A percentile compares a stretch with the other conserved stretches of the same genome.
Evolutionary conservation across 1,140 invertebrate species (phyloP).

Genomic region (Drosophila takahashii): DNA sequence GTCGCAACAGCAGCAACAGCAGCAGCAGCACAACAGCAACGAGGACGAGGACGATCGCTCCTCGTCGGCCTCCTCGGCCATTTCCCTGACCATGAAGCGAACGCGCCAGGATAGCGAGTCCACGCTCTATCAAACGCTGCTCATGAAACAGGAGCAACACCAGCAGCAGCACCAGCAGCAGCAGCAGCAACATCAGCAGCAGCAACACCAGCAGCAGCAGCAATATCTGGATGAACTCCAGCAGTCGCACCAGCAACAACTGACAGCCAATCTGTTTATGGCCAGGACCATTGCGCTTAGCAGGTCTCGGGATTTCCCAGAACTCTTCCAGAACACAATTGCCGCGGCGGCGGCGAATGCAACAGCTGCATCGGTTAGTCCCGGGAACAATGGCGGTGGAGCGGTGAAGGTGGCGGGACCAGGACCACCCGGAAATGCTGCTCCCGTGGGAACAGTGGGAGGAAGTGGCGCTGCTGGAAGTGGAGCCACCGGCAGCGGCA

Average conservation of each 20-base stretch:
- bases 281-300: constrained; percentile 76
- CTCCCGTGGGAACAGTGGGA: constrained; percentile 38
- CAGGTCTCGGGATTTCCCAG: constrained; percentile 72
- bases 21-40: constrained; percentile 20
- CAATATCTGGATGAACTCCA: constrained; percentile 84
- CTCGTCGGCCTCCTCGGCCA: constrained; percentile 75
- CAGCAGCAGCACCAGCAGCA: constrained; percentile 47
- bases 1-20: constrained; percentile 5
- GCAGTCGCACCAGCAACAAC: constrained; percentile 84
- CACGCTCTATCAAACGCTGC: constrained; percentile 66
- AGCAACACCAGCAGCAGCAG: constrained; percentile 85
- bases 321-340: constrained; percentile 72
- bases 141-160: constrained; percentile 59
- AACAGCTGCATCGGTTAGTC: constrained; percentile 82
- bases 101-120: constrained; percentile 68
- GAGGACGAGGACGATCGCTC: constrained; percentile 70
- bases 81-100: constrained; percentile 79
- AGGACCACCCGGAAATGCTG: constrained; percentile 25
- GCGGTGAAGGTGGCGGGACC: constrained; percentile 30
- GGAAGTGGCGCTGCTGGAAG: constrained; percentile 33
- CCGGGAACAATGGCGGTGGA: constrained; percentile 49
- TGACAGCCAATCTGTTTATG: constrained; percentile 83
- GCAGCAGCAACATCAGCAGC: constrained; percentile 67
- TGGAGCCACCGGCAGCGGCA: constrained; percentile 58
- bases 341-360: constrained; percentile 72